These are phyloP conservation scores for Brachyistius frenatus DNA, from an alignment of 2,113 vertebrate species.

Conservation along the genomic window DNA sequence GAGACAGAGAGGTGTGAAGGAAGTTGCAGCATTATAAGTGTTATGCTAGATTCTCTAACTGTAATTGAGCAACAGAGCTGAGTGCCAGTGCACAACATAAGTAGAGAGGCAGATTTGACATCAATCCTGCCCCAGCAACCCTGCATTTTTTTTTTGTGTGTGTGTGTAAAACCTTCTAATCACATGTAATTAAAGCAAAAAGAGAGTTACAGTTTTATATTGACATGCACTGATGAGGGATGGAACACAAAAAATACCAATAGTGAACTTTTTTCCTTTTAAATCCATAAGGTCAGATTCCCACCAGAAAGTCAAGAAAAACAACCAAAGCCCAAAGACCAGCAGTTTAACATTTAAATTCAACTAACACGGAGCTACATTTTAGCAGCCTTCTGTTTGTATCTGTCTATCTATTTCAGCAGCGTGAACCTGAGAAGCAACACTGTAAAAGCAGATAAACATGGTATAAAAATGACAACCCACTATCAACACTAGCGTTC, in stretches of 20 bases:
- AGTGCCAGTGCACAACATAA: too few species aligned
- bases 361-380: background rate
- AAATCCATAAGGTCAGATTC: too few species aligned
- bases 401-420: constrained; percentile 3
- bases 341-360: constrained; percentile 15
- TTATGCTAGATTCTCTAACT: too few species aligned
- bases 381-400: background rate
- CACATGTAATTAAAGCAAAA: background rate
- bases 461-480: background rate
- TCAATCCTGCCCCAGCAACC: too few species aligned
- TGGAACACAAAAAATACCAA: background rate
- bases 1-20: too few species aligned
- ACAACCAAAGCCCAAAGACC: background rate
- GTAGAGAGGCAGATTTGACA: too few species aligned
- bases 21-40: too few species aligned
- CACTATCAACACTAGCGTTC: background rate
- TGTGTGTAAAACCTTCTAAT: background rate
- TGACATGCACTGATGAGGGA: background rate
- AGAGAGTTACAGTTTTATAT: background rate
- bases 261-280: too few species aligned
- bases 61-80: too few species aligned
- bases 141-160: background rate
- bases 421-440: background rate
- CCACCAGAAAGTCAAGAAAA: background rate
- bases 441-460: background rate